These are phyloP conservation scores for Scelioninae gen. 2 DNA, from an alignment of 2,888 invertebrate species.

Conservation along the genomic window DNA sequence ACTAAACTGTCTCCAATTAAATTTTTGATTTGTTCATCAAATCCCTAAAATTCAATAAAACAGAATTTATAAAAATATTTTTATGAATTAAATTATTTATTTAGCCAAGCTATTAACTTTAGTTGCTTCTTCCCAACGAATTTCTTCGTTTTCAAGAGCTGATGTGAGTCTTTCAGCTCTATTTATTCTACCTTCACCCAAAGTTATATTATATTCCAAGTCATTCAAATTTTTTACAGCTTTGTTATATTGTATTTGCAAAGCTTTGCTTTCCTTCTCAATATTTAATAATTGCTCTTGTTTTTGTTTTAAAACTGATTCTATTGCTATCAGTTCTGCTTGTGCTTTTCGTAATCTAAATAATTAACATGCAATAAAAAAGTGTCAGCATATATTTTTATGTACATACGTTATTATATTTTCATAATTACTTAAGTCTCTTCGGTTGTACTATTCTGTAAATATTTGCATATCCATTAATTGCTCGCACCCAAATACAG, in stretches of 20 bases:
- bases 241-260: conserved; percentile 81
- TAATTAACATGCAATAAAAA: not conserved
- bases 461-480: conserved; percentile 92
- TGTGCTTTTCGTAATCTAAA: conserved; percentile 79
- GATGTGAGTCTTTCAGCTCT: conserved; percentile 90
- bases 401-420: not conserved
- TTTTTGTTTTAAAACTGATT: conserved; percentile 85
- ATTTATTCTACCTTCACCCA: conserved; percentile 86
- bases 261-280: conserved; percentile 80
- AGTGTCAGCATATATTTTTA: not conserved
- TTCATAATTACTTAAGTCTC: conserved; percentile 80
- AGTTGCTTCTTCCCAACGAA: conserved; percentile 88
- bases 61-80: not conserved
- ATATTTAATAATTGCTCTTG: conserved; percentile 89
- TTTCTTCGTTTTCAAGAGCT: conserved; percentile 90
- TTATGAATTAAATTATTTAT: not conserved
- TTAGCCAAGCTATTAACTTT: no score
- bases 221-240: conserved; percentile 86
- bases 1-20: conserved; percentile 91
- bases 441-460: conserved; percentile 93
- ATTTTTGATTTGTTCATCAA: conserved; percentile 82
- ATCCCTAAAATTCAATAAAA: conserved; percentile 74
- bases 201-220: conserved; percentile 83
- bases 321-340: conserved; percentile 84
- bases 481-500: conserved; percentile 94